Percentiles rank a stretch among this genome's conserved stretches.
Evolutionary conservation across 2,888 invertebrate species (phyloP).

Genomic region (Drosophila hamatofila): DNA sequence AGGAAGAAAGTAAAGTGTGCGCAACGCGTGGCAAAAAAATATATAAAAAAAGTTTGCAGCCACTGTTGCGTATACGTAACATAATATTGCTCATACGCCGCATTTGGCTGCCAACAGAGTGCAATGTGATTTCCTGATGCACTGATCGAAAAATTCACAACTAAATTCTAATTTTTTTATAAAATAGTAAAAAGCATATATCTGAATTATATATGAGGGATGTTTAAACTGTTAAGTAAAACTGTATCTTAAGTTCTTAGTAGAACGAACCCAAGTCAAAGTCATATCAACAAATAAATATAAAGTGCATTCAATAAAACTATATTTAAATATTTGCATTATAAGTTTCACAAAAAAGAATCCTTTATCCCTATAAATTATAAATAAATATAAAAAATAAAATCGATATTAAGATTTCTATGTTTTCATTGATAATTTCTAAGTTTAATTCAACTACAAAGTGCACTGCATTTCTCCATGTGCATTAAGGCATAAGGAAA

Average conservation of each 20-base stretch:
- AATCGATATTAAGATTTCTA: too few species aligned
- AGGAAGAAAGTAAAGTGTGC: constrained; percentile 53
- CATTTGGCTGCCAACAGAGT: constrained; percentile 47
- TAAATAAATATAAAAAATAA: too few species aligned
- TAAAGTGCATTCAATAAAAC: too few species aligned
- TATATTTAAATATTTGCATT: background rate
- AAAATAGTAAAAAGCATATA: too few species aligned
- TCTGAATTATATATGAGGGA: too few species aligned
- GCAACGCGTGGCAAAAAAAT: constrained; percentile 29
- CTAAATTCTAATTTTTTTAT: too few species aligned
- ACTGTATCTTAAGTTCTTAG: background rate
- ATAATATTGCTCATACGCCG: constrained; percentile 76
- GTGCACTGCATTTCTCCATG: background rate
- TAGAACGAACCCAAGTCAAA: too few species aligned
- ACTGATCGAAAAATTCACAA: background rate
- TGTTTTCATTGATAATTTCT: background rate
- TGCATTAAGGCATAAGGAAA: constrained; percentile 14
- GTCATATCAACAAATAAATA: too few species aligned
- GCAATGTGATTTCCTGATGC: constrained; percentile 74
- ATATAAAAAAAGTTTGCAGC: constrained; percentile 59
- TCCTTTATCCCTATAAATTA: too few species aligned
- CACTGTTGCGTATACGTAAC: constrained; percentile 70
- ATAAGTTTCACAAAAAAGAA: too few species aligned
- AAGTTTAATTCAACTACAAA: background rate
- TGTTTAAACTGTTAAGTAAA: too few species aligned